These are phyloP conservation scores for Calidris pygmaea DNA, from an alignment of 2,113 vertebrate species.

Conservation along the genomic window DNA sequence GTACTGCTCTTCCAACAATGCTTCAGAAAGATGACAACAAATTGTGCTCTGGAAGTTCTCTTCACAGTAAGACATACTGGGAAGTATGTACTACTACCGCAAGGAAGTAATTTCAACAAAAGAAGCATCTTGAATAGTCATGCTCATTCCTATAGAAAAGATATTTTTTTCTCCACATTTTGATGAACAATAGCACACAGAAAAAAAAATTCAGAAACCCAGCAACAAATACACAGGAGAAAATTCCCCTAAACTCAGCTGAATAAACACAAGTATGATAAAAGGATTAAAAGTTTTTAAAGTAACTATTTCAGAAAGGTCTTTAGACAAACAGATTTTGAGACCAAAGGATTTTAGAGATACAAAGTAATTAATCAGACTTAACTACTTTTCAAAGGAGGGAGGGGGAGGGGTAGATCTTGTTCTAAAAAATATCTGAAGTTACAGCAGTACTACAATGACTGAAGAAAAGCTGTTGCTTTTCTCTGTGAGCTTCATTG, in stretches of 20 bases:
- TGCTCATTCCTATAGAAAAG: neutral
- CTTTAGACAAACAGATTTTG: neutral
- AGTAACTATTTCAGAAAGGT: neutral
- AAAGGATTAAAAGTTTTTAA: neutral
- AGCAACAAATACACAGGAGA: neutral
- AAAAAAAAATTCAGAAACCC: neutral
- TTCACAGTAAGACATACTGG: neutral
- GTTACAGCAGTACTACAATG: neutral
- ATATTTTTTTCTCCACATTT: neutral
- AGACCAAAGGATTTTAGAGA: neutral
- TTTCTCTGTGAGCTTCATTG: neutral
- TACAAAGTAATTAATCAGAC: neutral
- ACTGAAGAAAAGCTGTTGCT: neutral
- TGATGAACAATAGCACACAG: neutral
- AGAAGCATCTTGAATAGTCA: neutral
- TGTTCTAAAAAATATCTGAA: neutral
- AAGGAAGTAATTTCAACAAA: neutral
- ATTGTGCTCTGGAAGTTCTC: neutral
- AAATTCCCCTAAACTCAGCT: neutral
- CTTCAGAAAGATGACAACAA: neutral
- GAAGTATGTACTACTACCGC: neutral
- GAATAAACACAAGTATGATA: neutral
- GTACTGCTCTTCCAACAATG: accelerated
- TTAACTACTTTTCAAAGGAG: neutral
- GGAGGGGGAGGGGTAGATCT: neutral